These are phyloP conservation scores for Rhincodon typus DNA, from an alignment of 2,797 vertebrate genomes.

Conservation along the genomic window DNA sequence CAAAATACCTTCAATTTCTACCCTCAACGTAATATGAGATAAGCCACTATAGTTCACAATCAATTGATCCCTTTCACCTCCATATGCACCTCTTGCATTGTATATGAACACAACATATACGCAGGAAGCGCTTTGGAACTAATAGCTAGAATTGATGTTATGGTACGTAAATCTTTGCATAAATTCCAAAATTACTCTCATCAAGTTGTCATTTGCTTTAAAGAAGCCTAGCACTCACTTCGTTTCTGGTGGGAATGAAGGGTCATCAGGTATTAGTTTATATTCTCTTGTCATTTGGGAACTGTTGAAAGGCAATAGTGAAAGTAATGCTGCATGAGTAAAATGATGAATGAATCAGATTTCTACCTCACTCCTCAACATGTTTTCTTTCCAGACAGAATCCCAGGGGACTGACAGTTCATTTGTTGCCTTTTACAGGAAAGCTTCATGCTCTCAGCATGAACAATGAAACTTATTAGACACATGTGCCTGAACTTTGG, in stretches of 20 bases:
- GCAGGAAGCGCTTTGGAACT: neutral
- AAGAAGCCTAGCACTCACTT: neutral
- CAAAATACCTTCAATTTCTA: neutral
- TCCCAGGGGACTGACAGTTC: neutral
- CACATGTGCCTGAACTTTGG: constrained; percentile 5
- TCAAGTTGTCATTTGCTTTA: constrained; percentile 8
- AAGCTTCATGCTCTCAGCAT: neutral
- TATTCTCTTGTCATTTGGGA: neutral
- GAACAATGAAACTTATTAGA: constrained; percentile 17
- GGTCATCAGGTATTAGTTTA: neutral
- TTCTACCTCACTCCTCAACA: too few relatives aligned
- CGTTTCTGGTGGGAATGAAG: neutral
- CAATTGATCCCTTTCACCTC: neutral
- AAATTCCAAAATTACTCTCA: neutral
- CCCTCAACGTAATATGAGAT: neutral
- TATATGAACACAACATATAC: neutral
- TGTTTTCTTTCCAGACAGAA: neutral
- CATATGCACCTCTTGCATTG: neutral
- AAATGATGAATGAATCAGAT: neutral
- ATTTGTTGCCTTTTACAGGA: neutral
- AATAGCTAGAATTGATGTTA: neutral
- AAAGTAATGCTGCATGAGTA: neutral
- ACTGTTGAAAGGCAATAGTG: constrained; percentile 13
- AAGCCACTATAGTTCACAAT: neutral
- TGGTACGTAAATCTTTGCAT: neutral